Percentiles rank a stretch among this genome's conserved stretches.
Conservation (phyloP, 2,113 vertebrate genomes). For the Ondatra zibethicus region DNA sequence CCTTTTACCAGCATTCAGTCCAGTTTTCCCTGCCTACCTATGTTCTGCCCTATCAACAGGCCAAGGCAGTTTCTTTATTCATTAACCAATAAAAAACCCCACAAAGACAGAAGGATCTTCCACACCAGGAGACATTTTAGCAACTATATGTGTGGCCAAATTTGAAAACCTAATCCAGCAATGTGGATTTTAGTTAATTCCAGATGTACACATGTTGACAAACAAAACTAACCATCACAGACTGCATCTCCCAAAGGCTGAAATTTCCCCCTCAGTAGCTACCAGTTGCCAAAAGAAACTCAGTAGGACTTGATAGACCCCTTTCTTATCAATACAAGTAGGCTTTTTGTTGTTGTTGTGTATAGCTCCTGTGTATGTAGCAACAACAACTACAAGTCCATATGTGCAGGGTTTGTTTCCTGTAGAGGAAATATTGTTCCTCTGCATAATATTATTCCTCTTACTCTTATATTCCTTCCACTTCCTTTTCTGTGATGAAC, state of each 20-base stretch:
- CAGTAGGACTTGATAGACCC: not conserved
- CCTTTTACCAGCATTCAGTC: too few relatives aligned
- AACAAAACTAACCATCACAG: not conserved
- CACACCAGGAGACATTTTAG: not conserved
- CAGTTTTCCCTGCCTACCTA: too few relatives aligned
- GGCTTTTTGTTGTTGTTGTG: too few relatives aligned
- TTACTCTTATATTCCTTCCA: not conserved
- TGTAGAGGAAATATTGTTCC: not conserved
- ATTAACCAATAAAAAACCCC: too few relatives aligned
- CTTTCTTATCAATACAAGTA: too few relatives aligned
- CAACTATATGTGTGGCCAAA: not conserved
- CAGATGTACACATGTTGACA: not conserved
- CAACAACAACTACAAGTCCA: not conserved
- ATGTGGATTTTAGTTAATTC: not conserved
- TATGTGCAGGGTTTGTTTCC: not conserved
- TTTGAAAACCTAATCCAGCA: not conserved
- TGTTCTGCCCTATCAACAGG: too few relatives aligned
- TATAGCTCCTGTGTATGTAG: not conserved
- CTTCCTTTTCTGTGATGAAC: not conserved
- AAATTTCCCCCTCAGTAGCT: not conserved
- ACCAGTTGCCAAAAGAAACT: not conserved
- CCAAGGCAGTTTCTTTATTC: too few relatives aligned
- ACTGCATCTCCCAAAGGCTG: not conserved
- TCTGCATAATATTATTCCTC: not conserved
- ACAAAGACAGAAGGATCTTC: too few relatives aligned